A percentile compares a stretch with the other conserved stretches of the same genome.
These are phyloP conservation scores for Tipula vernalis DNA, from an alignment of 2,888 invertebrate species.

Conservation along the genomic window DNA sequence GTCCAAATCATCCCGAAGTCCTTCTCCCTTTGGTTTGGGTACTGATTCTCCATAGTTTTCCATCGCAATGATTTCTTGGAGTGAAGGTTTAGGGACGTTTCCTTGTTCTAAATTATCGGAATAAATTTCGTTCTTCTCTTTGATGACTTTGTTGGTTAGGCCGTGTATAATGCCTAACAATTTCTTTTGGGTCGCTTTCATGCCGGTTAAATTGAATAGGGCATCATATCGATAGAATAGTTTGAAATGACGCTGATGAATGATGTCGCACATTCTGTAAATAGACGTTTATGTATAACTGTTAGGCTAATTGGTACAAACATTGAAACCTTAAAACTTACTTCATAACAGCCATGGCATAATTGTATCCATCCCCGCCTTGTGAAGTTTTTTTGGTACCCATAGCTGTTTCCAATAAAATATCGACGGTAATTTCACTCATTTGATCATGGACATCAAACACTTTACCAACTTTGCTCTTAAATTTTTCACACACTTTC, in stretches of 20 bases:
- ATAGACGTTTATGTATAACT: neutral
- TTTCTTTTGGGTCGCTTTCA: conserved; percentile 53
- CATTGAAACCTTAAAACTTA: conserved; percentile 22
- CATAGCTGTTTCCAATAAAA: conserved; percentile 71
- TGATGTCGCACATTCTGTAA: conserved; percentile 62
- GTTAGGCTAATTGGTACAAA: neutral
- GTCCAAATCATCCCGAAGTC: conserved; percentile 65
- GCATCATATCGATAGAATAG: conserved; percentile 58
- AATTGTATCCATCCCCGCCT: conserved; percentile 57
- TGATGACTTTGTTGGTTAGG: conserved; percentile 54
- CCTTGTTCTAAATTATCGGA: conserved; percentile 34
- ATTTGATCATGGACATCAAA: conserved; percentile 69
- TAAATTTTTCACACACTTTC: conserved; percentile 52
- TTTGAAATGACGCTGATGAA: conserved; percentile 65
- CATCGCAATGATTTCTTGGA: conserved; percentile 33
- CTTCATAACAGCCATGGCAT: conserved; percentile 77
- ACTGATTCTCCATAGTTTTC: conserved; percentile 28
- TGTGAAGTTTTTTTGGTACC: conserved; percentile 63
- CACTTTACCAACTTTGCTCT: conserved; percentile 50
- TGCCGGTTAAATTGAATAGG: conserved; percentile 55
- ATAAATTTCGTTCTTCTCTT: conserved; percentile 46
- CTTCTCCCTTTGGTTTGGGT: conserved; percentile 29
- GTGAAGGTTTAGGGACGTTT: conserved; percentile 32
- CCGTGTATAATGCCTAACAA: conserved; percentile 61
- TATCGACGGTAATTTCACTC: conserved; percentile 68